A percentile compares a stretch with the other conserved stretches of the same genome.
Evolutionary conservation across 2,113 vertebrate genomes (phyloP).

Genomic region (Stegostoma tigrinum): DNA sequence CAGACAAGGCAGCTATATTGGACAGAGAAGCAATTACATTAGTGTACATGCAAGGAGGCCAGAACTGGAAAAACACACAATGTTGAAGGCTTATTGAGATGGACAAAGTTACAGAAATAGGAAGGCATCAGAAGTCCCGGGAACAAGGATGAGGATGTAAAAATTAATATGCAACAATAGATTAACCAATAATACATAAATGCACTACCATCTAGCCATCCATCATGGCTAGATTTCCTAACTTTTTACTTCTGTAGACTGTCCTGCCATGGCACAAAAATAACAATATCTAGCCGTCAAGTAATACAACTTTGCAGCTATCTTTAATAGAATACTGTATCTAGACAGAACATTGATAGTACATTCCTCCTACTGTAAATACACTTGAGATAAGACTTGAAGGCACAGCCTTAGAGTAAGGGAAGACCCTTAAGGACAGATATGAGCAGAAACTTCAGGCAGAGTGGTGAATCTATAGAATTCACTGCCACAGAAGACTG

Average conservation of each 20-base stretch:
- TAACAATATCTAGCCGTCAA: neutral
- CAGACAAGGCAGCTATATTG: too few relatives aligned
- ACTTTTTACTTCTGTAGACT: neutral
- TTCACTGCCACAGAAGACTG: too few relatives aligned
- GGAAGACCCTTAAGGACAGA: too few relatives aligned
- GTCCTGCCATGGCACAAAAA: neutral
- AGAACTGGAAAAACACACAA: too few relatives aligned
- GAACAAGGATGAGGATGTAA: neutral
- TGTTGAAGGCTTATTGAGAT: too few relatives aligned
- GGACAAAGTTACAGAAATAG: too few relatives aligned
- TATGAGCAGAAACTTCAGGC: too few relatives aligned
- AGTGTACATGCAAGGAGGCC: too few relatives aligned
- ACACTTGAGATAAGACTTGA: neutral
- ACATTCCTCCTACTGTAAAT: neutral
- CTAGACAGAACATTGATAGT: neutral
- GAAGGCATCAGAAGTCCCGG: too few relatives aligned
- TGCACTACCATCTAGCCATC: neutral
- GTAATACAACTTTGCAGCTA: neutral
- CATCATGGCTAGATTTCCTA: neutral
- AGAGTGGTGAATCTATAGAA: too few relatives aligned
- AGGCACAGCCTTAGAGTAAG: too few relatives aligned
- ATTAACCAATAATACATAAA: neutral
- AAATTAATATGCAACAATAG: neutral
- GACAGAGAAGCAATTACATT: too few relatives aligned
- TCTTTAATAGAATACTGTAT: neutral